phyloP scores from a whole-genome alignment of 2,113 vertebrate species.

The Ciconia boyciana region DNA sequence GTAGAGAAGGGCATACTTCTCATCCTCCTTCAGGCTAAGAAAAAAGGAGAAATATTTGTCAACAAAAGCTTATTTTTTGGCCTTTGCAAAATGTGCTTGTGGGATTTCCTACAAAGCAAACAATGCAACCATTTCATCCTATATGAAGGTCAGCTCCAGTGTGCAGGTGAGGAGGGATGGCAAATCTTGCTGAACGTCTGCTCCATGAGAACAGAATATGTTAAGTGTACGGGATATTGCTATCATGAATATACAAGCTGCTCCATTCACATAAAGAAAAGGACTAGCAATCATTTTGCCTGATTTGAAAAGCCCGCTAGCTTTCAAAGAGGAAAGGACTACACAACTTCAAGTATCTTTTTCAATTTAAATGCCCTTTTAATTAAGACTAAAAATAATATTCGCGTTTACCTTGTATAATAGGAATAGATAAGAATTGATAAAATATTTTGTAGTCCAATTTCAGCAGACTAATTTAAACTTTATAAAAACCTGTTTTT shows the following conservation, averaged over 20 bases:
- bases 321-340: background rate
- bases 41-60: background rate
- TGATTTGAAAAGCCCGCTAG: background rate
- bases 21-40: background rate
- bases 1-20: background rate
- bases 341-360: background rate
- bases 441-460: background rate
- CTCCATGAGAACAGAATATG: background rate
- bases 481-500: background rate
- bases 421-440: background rate
- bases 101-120: background rate
- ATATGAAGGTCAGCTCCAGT: background rate
- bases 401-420: background rate
- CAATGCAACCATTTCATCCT: background rate
- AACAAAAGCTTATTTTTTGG: background rate
- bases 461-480: background rate
- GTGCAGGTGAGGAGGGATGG: background rate
- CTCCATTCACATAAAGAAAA: background rate
- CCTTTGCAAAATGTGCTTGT: background rate
- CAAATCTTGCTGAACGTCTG: background rate
- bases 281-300: background rate
- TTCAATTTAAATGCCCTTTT: background rate
- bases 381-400: background rate
- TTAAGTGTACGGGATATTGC: background rate
- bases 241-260: background rate